A percentile compares a stretch with the other conserved stretches of the same genome.
Evolutionary conservation across 2,113 vertebrate species (phyloP).

Genomic region (Cromileptes altivelis): DNA sequence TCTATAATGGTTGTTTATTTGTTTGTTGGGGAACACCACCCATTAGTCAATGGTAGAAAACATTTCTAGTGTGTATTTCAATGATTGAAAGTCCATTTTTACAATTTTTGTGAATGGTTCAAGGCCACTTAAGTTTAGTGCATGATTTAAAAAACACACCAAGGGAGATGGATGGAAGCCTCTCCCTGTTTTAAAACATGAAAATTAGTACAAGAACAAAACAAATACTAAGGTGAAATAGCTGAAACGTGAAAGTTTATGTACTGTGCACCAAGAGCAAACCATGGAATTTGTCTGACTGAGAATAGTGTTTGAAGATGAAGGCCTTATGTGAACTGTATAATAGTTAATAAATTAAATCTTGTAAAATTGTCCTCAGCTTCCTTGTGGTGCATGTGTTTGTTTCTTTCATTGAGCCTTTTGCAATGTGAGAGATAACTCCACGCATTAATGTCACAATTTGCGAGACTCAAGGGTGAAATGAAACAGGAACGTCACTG

Average conservation of each 20-base stretch:
- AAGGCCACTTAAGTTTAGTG: constrained; percentile 88
- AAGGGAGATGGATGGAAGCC: constrained; percentile 70
- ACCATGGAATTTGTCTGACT: constrained; percentile 90
- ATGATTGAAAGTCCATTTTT: constrained; percentile 87
- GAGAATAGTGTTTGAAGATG: constrained; percentile 91
- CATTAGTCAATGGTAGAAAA: constrained; percentile 86
- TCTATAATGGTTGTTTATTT: constrained; percentile 85
- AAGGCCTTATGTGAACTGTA: constrained; percentile 96
- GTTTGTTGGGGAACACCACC: constrained; percentile 84
- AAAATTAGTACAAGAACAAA: constrained; percentile 79
- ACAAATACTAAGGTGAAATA: constrained; percentile 73
- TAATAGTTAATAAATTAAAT: constrained; percentile 97
- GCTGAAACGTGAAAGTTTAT: constrained; percentile 78
- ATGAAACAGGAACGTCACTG: not conserved
- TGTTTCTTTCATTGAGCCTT: constrained; percentile 27
- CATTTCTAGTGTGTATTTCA: constrained; percentile 85
- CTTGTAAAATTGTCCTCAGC: constrained; percentile 86
- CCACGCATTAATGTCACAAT: not conserved
- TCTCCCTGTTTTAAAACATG: constrained; percentile 80
- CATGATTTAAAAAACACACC: constrained; percentile 85
- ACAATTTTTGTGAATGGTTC: constrained; percentile 87
- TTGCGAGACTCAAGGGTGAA: not conserved
- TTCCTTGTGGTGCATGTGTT: constrained; percentile 41
- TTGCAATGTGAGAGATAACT: not conserved
- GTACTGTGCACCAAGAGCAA: constrained; percentile 82